Evolutionary conservation across 2,888 invertebrate species (phyloP).

Genomic region (Tetragonula carbonaria): DNA sequence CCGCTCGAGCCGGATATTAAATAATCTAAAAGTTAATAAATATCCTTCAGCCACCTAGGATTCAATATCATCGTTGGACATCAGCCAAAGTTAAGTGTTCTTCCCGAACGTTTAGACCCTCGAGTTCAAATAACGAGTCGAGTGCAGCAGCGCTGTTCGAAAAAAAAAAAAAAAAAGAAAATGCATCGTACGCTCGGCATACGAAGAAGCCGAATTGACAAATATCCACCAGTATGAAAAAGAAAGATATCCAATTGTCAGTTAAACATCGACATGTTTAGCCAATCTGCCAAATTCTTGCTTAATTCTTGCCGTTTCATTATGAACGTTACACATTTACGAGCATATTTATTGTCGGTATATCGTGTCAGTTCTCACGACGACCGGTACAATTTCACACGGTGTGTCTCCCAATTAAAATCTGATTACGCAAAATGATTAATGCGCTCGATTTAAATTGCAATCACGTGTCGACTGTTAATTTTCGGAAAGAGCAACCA

Average conservation of each 20-base stretch:
- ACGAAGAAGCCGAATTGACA: neutral
- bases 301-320: neutral
- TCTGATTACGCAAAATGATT: conserved; percentile 28
- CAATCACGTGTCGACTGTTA: conserved; percentile 11
- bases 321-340: neutral
- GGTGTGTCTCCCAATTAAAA: conserved; percentile 31
- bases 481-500: conserved; percentile 1
- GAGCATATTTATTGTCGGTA: neutral
- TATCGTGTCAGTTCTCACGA: neutral
- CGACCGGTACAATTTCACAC: conserved; percentile 7
- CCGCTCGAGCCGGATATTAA: neutral
- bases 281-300: neutral
- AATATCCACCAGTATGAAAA: neutral
- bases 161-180: neutral
- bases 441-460: conserved; percentile 20
- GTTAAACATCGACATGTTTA: neutral
- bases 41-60: conserved; percentile 40
- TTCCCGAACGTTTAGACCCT: conserved; percentile 37
- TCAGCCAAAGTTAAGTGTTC: conserved; percentile 54
- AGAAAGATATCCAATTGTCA: neutral
- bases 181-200: neutral
- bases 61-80: conserved; percentile 56
- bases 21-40: conserved; percentile 22
- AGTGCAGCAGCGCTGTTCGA: neutral
- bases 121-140: conserved; percentile 10